A percentile compares a stretch with the other conserved stretches of the same genome.
These are phyloP conservation scores for Danio albolineatus DNA, from an alignment of 2,797 vertebrate species.

Conservation along the genomic window DNA sequence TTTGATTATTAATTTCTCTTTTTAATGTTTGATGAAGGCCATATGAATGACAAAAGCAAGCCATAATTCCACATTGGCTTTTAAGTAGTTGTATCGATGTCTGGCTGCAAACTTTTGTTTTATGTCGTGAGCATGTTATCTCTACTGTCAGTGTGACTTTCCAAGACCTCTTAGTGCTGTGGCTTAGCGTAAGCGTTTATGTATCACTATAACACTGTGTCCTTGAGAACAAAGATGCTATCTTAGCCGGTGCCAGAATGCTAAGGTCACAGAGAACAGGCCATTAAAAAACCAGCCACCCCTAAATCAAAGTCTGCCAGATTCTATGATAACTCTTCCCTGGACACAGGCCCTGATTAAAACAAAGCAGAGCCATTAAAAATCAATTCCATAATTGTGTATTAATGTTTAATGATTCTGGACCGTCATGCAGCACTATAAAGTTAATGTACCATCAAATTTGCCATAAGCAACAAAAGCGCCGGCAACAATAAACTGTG, in stretches of 20 bases:
- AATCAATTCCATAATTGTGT: conserved; percentile 66
- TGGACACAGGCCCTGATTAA: conserved; percentile 63
- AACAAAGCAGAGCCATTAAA: conserved; percentile 70
- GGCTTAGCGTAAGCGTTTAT: neutral
- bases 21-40: too few species aligned
- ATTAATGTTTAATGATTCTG: conserved; percentile 63
- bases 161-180: too few species aligned
- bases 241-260: conserved; percentile 39
- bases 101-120: too few species aligned
- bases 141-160: too few species aligned
- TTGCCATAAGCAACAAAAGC: too few species aligned
- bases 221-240: conserved; percentile 42
- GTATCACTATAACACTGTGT: conserved; percentile 17
- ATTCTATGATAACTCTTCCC: conserved; percentile 57
- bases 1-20: too few species aligned
- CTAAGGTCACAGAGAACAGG: conserved; percentile 60
- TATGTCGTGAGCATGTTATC: too few species aligned
- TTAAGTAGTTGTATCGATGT: too few species aligned
- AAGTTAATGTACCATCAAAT: conserved; percentile 43
- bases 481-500: too few species aligned
- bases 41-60: too few species aligned
- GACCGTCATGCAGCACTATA: conserved; percentile 59
- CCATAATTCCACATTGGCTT: too few species aligned
- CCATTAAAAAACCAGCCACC: conserved; percentile 61
- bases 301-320: conserved; percentile 60